phyloP scores from a whole-genome alignment of 2,888 invertebrate species.

The Byasa hedistus region DNA sequence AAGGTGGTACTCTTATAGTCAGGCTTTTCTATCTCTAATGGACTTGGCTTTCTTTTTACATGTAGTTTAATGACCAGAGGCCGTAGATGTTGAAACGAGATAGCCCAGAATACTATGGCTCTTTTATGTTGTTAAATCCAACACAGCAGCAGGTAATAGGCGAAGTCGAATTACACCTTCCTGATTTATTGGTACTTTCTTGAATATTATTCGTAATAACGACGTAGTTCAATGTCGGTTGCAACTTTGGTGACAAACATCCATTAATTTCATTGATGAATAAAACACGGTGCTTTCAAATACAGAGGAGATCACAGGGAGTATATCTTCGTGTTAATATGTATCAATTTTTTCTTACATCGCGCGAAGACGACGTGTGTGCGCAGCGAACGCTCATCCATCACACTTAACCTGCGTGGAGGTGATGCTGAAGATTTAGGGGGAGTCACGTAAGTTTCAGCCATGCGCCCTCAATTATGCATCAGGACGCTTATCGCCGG shows the following conservation, averaged over 20 bases:
- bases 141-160: no score
- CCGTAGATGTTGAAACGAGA: no score
- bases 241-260: not conserved
- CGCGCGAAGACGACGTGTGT: conserved; percentile 15
- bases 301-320: not conserved
- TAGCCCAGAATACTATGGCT: no score
- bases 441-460: conserved; percentile 51
- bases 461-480: conserved; percentile 74
- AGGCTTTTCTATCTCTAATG: no score
- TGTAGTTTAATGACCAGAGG: no score
- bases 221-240: no score
- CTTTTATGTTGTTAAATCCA: no score
- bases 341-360: not conserved
- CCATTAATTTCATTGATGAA: not conserved
- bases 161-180: no score
- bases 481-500: conserved; percentile 68
- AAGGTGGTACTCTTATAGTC: no score
- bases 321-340: not conserved
- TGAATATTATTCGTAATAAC: no score
- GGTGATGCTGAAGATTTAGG: conserved; percentile 48
- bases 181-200: no score
- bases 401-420: conserved; percentile 46
- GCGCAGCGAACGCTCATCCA: conserved; percentile 41
- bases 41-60: no score
- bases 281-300: not conserved